Percentiles rank a stretch among this genome's conserved stretches.
These are phyloP conservation scores for Amphiprion clarkii DNA, from an alignment of 2,797 vertebrate species.

Conservation along the genomic window DNA sequence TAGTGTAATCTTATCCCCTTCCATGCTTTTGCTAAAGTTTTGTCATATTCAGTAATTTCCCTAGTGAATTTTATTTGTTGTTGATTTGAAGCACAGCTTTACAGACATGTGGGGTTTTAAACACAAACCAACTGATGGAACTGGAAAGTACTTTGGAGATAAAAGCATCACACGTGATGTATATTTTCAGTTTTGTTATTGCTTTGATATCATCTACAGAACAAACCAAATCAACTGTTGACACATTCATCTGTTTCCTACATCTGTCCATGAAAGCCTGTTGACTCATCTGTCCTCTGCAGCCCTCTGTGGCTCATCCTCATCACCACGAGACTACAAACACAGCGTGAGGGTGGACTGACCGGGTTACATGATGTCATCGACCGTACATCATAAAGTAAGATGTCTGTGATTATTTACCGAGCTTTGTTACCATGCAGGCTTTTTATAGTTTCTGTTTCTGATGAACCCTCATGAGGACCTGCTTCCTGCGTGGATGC, in stretches of 20 bases:
- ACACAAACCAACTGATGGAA: background rate
- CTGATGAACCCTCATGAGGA: constrained; percentile 30
- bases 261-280: constrained; percentile 26
- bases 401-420: constrained; percentile 55
- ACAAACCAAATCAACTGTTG: constrained; percentile 8
- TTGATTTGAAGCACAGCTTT: background rate
- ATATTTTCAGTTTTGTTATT: background rate
- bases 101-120: background rate
- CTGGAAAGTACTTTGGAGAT: too few species aligned
- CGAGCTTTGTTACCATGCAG: constrained; percentile 36
- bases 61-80: too few species aligned
- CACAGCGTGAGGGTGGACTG: constrained; percentile 43
- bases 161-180: background rate
- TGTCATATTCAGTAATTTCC: too few species aligned
- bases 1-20: too few species aligned
- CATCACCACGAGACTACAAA: constrained; percentile 41
- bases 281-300: constrained; percentile 62
- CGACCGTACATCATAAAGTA: constrained; percentile 21
- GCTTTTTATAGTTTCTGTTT: constrained; percentile 49
- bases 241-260: constrained; percentile 39
- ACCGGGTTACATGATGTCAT: constrained; percentile 60
- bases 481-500: constrained; percentile 29
- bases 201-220: constrained; percentile 17
- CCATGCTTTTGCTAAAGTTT: too few species aligned
- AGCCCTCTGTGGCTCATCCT: constrained; percentile 47